These are phyloP conservation scores for Probosciger aterrimus DNA, from an alignment of 2,113 vertebrate genomes.

Conservation along the genomic window DNA sequence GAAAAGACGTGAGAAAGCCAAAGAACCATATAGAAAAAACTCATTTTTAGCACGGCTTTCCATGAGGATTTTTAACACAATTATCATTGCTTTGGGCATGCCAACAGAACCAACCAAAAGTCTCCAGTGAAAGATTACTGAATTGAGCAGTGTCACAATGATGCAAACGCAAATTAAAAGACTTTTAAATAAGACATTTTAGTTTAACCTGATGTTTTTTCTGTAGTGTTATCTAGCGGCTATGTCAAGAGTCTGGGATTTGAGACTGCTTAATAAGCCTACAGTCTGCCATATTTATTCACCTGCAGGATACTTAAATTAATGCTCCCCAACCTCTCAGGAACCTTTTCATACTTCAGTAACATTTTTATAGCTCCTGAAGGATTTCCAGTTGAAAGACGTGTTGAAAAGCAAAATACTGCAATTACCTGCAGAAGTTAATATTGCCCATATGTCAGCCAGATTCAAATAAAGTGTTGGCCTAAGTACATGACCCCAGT, in stretches of 20 bases:
- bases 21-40: neutral
- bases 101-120: neutral
- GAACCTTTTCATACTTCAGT: neutral
- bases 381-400: neutral
- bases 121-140: neutral
- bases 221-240: neutral
- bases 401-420: neutral
- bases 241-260: neutral
- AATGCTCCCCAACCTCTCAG: neutral
- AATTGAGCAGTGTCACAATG: neutral
- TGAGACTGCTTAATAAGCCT: neutral
- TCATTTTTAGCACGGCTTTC: neutral
- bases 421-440: neutral
- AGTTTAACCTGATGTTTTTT: neutral
- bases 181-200: neutral
- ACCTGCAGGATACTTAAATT: neutral
- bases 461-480: neutral
- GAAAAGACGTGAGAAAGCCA: neutral
- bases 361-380: neutral
- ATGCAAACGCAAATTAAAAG: neutral
- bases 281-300: neutral
- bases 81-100: neutral
- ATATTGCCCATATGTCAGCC: neutral
- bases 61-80: neutral
- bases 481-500: neutral